phyloP scores from a whole-genome alignment of 2,113 vertebrate species.

The Corythornis vintsioides region DNA sequence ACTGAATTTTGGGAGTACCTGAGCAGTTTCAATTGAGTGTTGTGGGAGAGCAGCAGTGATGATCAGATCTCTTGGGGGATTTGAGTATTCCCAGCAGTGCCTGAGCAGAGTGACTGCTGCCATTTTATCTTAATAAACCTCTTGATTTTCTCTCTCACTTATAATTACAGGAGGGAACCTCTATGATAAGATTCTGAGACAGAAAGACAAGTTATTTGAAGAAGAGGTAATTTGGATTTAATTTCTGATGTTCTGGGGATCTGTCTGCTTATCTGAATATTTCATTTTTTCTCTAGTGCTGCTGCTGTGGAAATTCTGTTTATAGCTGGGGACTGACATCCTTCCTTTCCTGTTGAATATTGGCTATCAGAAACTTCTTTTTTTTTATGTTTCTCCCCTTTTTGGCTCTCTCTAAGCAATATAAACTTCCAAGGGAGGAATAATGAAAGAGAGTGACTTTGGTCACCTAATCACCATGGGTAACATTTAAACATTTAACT shows the following conservation, averaged over 20 bases:
- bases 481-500: not conserved
- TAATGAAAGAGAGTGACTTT: not conserved
- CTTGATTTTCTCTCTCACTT: conserved; percentile 42
- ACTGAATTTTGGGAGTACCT: not conserved
- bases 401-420: not conserved
- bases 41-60: not conserved
- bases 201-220: conserved; percentile 90
- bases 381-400: not conserved
- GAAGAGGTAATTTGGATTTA: conserved; percentile 84
- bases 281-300: not conserved
- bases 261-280: not conserved
- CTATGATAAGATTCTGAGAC: conserved; percentile 94
- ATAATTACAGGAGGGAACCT: conserved; percentile 90
- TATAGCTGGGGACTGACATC: not conserved
- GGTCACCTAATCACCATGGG: not conserved
- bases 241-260: not conserved
- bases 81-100: not conserved
- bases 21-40: not conserved
- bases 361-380: not conserved
- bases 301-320: not conserved
- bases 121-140: not conserved
- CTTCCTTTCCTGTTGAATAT: not conserved
- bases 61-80: not conserved
- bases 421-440: not conserved
- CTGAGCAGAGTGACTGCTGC: not conserved